Base-by-base conservation (phyloP, 2,797 vertebrate genomes). In the Siniperca obscura region DNA sequence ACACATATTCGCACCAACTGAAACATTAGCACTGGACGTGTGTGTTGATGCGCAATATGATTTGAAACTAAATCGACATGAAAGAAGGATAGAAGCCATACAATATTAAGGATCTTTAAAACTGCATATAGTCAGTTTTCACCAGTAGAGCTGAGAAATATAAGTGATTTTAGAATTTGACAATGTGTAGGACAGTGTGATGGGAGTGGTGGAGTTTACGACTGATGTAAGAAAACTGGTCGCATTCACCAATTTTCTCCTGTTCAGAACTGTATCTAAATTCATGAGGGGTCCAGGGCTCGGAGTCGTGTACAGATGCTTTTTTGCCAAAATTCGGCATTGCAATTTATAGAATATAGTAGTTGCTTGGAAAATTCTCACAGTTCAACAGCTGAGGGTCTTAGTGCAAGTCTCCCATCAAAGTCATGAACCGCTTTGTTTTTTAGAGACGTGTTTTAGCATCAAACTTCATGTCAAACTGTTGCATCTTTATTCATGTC, bases 81-180 rank as follows among this genome's bases (percentile, higher is more conserved):
- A 89, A 87, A 80, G 73, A 70, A 70, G 13, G 27, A 66, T 48
- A 68, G n/a, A 84, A 30, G 22, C 22, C 56, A 64, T 85, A 25
- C 65, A 90, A 70, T 83, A 82, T 74, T 68, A n/a, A 83, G 53
- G 6, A 44, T 30, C 53, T 56, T 53, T 59, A 68, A 71, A 36
- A 40, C 6, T 42, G 14, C 21, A 25, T n/a, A 22, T 2, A 36
- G 36, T 10, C 5, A 17, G 19, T 19, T 59, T 44, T 50, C 46
- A 34, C 0, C 21, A 21, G 48, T 5, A 10, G 38, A 38, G 25
- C 13, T n/a, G 36, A 42, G 9, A 9, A 30, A 3, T 5, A 3
- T 25, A 7, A n/a, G 12, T 53, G 21, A 3, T 56, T 10, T 17
- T 1, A 17, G 16, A 44, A 6, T 25, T 4, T 4, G 25, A 17